These are phyloP conservation scores for Celastrina argiolus DNA, from an alignment of 2,888 invertebrate species.

Conservation along the genomic window DNA sequence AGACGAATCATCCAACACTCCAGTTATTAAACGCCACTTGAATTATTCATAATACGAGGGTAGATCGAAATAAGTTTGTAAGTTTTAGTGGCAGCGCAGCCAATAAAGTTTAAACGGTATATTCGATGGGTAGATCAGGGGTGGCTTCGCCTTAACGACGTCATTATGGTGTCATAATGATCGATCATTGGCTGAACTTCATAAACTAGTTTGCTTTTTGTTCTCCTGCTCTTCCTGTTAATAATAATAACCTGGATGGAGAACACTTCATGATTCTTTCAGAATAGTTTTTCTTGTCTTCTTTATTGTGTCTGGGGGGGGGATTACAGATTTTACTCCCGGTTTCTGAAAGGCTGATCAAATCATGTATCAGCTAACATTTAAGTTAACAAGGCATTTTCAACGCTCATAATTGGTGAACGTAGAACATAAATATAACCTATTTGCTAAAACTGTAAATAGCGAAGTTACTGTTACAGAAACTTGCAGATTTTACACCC, in stretches of 20 bases:
- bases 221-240: background rate
- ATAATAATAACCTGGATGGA: no score
- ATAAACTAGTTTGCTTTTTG: slow-evolving; percentile 11
- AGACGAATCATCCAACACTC: slow-evolving; percentile 43
- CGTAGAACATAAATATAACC: no score
- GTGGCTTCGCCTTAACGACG: slow-evolving; percentile 9
- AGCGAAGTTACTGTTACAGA: no score
- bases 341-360: no score
- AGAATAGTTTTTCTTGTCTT: background rate
- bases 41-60: slow-evolving; percentile 72
- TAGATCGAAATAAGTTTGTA: slow-evolving; percentile 58
- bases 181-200: slow-evolving; percentile 9
- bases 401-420: no score
- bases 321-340: no score
- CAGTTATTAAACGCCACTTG: slow-evolving; percentile 71
- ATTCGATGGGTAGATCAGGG: slow-evolving; percentile 33
- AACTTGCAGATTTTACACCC: no score
- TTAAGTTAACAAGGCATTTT: no score
- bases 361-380: no score
- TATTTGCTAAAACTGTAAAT: no score
- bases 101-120: slow-evolving; percentile 54
- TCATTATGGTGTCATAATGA: slow-evolving; percentile 14
- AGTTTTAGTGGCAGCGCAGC: slow-evolving; percentile 42
- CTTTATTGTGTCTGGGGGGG: no score
- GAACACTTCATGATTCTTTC: background rate